Evolutionary conservation across 2,113 vertebrate species (phyloP).

Genomic region (Protomyctophum bolini): DNA sequence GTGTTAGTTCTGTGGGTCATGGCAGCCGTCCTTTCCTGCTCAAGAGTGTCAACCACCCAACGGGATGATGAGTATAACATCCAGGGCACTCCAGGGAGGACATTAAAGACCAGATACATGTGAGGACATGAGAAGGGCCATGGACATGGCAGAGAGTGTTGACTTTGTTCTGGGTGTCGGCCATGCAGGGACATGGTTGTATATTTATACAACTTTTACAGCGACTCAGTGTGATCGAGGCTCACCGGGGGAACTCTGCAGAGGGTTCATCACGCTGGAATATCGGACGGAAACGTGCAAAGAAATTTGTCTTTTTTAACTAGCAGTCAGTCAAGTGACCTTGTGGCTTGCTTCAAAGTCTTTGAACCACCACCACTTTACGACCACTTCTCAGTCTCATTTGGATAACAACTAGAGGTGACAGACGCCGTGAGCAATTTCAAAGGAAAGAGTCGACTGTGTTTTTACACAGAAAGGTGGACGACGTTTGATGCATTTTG

Average conservation of each 20-base stretch:
- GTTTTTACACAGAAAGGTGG: slow-evolving; percentile 10
- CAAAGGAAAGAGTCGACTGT: slow-evolving; percentile 1
- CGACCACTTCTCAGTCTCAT: slow-evolving; percentile 31
- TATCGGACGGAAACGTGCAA: slow-evolving; percentile 28
- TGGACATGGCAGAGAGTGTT: slow-evolving; percentile 43
- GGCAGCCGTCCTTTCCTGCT: slow-evolving; percentile 56
- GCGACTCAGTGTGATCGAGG: slow-evolving; percentile 24
- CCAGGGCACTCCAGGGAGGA: slow-evolving; percentile 32
- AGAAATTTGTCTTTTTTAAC: slow-evolving; percentile 24
- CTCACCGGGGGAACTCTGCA: slow-evolving; percentile 8
- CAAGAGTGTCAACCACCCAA: slow-evolving; percentile 55
- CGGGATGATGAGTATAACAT: slow-evolving; percentile 64
- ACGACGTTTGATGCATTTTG: slow-evolving; percentile 3
- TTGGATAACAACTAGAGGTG: slow-evolving; percentile 34
- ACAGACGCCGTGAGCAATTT: slow-evolving; percentile 30
- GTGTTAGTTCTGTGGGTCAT: slow-evolving; percentile 44
- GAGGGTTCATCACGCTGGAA: slow-evolving; percentile 33
- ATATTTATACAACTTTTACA: slow-evolving; percentile 49
- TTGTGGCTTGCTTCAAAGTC: slow-evolving; percentile 20
- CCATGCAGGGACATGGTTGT: slow-evolving; percentile 38
- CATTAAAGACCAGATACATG: slow-evolving; percentile 48
- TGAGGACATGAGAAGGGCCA: slow-evolving; percentile 52
- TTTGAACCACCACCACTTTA: too few relatives aligned
- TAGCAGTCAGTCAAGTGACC: slow-evolving; percentile 17
- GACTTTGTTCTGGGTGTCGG: slow-evolving; percentile 52